Base-by-base conservation (phyloP, 2,113 vertebrate species). In the Carlito syrichta region DNA sequence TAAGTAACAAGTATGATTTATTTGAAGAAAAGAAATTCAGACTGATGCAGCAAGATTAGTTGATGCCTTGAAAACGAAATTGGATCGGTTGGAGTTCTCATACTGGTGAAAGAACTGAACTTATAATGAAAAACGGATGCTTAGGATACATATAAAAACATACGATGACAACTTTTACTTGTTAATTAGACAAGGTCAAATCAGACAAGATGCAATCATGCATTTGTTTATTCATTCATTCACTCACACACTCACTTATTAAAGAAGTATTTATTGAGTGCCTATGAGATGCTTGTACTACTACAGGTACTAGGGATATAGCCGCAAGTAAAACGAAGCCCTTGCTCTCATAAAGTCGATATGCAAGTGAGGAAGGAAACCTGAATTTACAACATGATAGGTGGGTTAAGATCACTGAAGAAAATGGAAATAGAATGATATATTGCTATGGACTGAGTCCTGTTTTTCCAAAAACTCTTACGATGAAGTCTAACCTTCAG, bases 1-100 rank as follows among this genome's bases (percentile, higher is more conserved):
- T 95, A 95, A 88, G 95, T 95, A 98, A 98, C 85, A 96, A 92
- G 82, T 95, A 71, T 95, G 90, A 94, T 96, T 97, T 98, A 97
- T 97, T 86, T 96, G 84, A 95, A 97, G 88, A 74, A 97, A 83
- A 95, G 71, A 96, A 94, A 94, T 88, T 86, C 62, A 63, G 92
- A 96, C 30, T 58, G 79, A 74, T 45, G 43, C 50, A 94, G 71
- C n/a, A 81, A 86, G 63, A 96, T 97, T 68, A 97, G 74, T 92
- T 96, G 89, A 95, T 89, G 52, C 14, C 25, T 73, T 73, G 58
- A 84, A 95, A 94, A 93, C 94, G 62, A 91, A 94, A 86, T 92
- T 88, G 88, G 90, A 45, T 91, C 91, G 25, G 60, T 27, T 48
- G 89, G 23, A 30, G 6, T 58, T 94, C 16, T 93, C 48, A 52